Evolutionary conservation across 1,140 invertebrate species (phyloP).

Genomic region (Ditylenchus dipsaci): DNA sequence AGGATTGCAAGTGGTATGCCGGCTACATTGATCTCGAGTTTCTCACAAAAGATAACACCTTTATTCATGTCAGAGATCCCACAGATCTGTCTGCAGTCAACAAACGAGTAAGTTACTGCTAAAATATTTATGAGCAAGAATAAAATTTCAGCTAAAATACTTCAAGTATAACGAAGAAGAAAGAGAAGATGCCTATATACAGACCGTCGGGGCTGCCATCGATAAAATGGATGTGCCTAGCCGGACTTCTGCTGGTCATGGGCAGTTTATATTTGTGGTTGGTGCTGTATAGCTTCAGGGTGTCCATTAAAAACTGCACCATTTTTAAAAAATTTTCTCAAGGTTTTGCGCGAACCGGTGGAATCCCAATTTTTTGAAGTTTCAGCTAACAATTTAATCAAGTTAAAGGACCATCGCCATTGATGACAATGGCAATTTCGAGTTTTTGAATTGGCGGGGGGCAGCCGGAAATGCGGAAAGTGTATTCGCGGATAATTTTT

Average conservation of each 20-base stretch:
- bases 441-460: too few species aligned
- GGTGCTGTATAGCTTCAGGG: too few species aligned
- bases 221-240: neutral
- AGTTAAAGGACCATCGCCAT: too few species aligned
- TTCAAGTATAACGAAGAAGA: neutral
- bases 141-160: neutral
- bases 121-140: neutral
- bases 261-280: neutral
- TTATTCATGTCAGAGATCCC: neutral
- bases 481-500: too few species aligned
- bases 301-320: too few species aligned
- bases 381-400: too few species aligned
- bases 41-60: neutral
- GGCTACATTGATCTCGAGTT: neutral
- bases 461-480: too few species aligned
- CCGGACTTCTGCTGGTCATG: neutral
- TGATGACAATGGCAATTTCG: too few species aligned
- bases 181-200: neutral
- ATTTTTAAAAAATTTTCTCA: too few species aligned
- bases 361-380: too few species aligned
- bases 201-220: neutral
- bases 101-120: neutral
- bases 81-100: neutral
- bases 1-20: conserved; percentile 9
- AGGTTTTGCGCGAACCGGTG: too few species aligned